These are phyloP conservation scores for Centropus bengalensis DNA, from an alignment of 2,113 vertebrate species.

Conservation along the genomic window DNA sequence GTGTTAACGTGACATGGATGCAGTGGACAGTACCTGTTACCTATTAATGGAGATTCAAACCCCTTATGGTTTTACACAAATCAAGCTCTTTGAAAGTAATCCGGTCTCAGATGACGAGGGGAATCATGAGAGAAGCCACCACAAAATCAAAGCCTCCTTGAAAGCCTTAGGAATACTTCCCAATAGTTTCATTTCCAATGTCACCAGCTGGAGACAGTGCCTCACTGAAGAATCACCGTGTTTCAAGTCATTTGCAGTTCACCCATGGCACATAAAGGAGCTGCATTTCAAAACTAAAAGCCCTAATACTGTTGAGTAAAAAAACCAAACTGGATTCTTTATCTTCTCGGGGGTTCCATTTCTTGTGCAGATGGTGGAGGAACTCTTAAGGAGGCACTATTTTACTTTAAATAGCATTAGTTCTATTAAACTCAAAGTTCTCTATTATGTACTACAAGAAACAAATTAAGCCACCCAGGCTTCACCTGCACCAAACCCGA, in stretches of 20 bases:
- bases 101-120: not conserved
- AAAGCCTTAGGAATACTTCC: not conserved
- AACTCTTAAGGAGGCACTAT: not conserved
- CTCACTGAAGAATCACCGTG: not conserved
- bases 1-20: not conserved
- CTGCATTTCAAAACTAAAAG: not conserved
- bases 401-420: conserved; percentile 9
- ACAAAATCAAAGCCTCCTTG: not conserved
- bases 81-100: not conserved
- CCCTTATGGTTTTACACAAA: not conserved
- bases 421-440: not conserved
- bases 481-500: not conserved
- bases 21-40: not conserved
- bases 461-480: not conserved
- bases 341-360: not conserved
- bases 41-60: not conserved
- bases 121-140: not conserved
- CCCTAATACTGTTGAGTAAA: not conserved
- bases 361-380: not conserved
- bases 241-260: not conserved
- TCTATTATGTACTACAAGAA: not conserved
- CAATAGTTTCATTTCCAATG: not conserved
- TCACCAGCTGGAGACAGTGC: not conserved
- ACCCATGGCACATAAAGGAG: not conserved
- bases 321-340: not conserved